These are phyloP conservation scores for Allacma fusca DNA, from an alignment of 2,888 invertebrate species.

Conservation along the genomic window DNA sequence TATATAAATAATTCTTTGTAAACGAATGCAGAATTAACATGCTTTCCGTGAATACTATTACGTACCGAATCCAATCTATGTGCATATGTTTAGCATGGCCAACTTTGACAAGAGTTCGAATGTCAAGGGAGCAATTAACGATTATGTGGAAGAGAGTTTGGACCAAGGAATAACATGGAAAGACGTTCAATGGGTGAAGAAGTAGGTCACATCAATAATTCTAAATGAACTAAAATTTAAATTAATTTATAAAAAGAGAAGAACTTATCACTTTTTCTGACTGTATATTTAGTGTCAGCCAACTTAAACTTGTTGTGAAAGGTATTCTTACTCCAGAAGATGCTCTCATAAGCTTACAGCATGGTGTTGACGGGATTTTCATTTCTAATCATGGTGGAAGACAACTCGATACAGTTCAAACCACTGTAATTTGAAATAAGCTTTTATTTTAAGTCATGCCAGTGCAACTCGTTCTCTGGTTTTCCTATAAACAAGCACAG, in stretches of 20 bases:
- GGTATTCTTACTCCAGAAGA: constrained; percentile 88
- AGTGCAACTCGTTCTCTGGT: too few species aligned
- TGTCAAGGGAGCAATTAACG: constrained; percentile 75
- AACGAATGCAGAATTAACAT: too few species aligned
- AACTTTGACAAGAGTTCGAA: constrained; percentile 74
- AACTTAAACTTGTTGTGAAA: constrained; percentile 83
- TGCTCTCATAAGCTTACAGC: constrained; percentile 76
- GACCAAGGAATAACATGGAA: constrained; percentile 85
- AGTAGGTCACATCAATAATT: too few species aligned
- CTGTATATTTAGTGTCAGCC: constrained; percentile 70
- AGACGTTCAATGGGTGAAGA: constrained; percentile 84
- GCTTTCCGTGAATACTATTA: too few species aligned
- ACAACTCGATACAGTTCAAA: constrained; percentile 83
- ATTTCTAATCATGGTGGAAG: constrained; percentile 95
- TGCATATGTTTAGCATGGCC: constrained; percentile 74
- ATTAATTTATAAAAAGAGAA: too few species aligned
- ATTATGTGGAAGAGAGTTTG: constrained; percentile 78
- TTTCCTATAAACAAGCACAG: too few species aligned
- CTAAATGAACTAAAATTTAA: too few species aligned
- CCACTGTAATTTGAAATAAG: constrained; percentile 77
- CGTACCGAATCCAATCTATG: too few species aligned
- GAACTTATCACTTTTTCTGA: too few species aligned
- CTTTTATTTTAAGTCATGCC: neutral
- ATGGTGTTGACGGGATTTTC: constrained; percentile 80
- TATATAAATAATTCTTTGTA: too few species aligned